Evolutionary conservation across 2,113 vertebrate species (phyloP).

Genomic region (Albula goreensis): DNA sequence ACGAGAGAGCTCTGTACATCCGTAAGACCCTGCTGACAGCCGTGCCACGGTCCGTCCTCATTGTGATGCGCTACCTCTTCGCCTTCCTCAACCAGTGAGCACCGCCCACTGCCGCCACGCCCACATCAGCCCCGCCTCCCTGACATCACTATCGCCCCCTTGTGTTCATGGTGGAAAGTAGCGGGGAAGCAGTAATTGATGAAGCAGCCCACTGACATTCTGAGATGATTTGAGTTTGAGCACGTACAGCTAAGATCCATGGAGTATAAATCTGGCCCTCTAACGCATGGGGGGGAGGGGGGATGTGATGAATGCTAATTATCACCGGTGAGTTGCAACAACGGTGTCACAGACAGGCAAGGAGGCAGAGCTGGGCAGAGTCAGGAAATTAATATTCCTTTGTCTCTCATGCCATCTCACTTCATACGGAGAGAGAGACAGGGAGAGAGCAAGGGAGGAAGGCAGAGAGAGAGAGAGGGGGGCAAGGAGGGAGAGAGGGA

Average conservation of each 20-base stretch:
- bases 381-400: slow-evolving; percentile 15
- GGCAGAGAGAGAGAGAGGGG: too few relatives aligned
- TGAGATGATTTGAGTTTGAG: too few relatives aligned
- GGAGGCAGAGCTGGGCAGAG: neutral
- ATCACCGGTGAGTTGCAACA: neutral
- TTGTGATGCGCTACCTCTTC: slow-evolving; percentile 98
- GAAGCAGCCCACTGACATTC: too few relatives aligned
- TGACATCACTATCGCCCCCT: neutral
- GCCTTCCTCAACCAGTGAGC: slow-evolving; percentile 99
- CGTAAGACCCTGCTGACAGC: slow-evolving; percentile 89
- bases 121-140: neutral
- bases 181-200: neutral
- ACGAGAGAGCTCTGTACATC: slow-evolving; percentile 93
- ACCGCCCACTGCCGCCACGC: neutral
- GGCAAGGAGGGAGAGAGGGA: neutral
- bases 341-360: neutral
- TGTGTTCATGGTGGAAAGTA: too few relatives aligned
- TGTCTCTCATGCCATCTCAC: neutral
- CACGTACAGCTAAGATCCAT: too few relatives aligned
- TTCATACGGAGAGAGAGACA: neutral
- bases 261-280: too few relatives aligned
- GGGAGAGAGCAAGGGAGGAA: too few relatives aligned
- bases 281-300: neutral
- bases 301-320: neutral
- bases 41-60: slow-evolving; percentile 88